Conservation (phyloP, 2,797 vertebrate genomes). For the Lacerta viridis region DNA sequence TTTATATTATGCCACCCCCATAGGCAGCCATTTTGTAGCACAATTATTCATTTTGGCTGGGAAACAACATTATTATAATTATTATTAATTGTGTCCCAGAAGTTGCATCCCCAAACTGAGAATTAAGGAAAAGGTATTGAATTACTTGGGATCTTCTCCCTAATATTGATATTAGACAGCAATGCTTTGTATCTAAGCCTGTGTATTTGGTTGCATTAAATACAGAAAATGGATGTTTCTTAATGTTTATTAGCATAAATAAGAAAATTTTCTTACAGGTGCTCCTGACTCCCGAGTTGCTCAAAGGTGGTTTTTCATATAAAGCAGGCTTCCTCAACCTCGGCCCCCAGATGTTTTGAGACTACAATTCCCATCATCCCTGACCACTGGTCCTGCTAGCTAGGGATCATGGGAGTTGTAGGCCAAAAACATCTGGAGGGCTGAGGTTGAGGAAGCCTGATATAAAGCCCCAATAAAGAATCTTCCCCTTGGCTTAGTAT, state of each 20-base stretch:
- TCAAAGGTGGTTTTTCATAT: neutral
- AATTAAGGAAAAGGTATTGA: neutral
- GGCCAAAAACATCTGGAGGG: too few relatives aligned
- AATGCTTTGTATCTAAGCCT: constrained; percentile 2
- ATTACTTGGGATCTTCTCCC: neutral
- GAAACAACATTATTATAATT: neutral
- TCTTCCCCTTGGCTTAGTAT: neutral
- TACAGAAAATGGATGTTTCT: neutral
- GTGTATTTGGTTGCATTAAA: neutral
- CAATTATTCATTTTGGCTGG: neutral
- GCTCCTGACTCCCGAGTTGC: neutral
- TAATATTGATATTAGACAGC: neutral
- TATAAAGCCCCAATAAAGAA: neutral
- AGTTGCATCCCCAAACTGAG: neutral
- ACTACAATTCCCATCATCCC: too few relatives aligned
- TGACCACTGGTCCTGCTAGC: too few relatives aligned
- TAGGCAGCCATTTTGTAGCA: neutral
- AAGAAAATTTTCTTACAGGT: neutral
- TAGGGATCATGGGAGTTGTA: too few relatives aligned
- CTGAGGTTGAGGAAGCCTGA: neutral
- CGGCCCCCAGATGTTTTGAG: too few relatives aligned
- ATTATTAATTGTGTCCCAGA: neutral
- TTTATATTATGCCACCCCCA: too few relatives aligned
- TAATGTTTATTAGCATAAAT: neutral
- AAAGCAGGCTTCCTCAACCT: neutral